These are phyloP conservation scores for Cephus pygmeus DNA, from an alignment of 2,888 invertebrate genomes.

Conservation along the genomic window DNA sequence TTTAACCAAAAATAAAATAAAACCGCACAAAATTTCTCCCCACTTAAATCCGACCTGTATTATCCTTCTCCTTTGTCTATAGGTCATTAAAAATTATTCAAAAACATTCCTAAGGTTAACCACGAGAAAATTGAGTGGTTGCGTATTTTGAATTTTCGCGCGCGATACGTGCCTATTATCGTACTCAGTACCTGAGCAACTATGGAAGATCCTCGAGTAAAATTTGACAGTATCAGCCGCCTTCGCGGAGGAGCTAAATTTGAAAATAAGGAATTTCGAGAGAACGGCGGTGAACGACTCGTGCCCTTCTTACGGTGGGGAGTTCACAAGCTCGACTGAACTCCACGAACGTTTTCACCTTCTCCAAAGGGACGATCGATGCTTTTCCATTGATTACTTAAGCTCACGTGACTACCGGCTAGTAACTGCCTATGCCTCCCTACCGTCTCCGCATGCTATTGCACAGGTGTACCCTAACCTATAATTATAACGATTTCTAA, in stretches of 20 bases:
- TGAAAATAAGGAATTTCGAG: not conserved
- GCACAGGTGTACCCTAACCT: not conserved
- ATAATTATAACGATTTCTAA: not conserved
- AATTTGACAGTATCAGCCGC: not conserved
- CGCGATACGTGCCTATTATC: not conserved
- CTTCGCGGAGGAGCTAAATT: not conserved
- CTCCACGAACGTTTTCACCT: constrained; percentile 43
- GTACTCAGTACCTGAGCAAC: not conserved
- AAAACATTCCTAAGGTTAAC: not conserved
- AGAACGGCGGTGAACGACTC: not conserved
- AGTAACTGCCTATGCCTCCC: not conserved
- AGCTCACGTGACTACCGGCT: constrained; percentile 39
- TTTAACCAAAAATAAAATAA: not conserved
- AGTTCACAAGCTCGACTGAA: constrained; percentile 45
- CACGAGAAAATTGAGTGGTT: not conserved
- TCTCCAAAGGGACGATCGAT: constrained; percentile 48
- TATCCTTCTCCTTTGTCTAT: not conserved
- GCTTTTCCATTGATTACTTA: constrained; percentile 50
- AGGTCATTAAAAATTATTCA: not conserved
- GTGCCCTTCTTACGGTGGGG: constrained; percentile 19
- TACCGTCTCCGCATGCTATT: not conserved
- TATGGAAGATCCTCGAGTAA: not conserved
- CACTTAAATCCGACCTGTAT: not conserved
- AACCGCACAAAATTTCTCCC: not conserved
- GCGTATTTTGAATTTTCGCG: not conserved